Base-by-base conservation (phyloP, 2,888 invertebrate genomes). In the Sminthurinus aureus region DNA sequence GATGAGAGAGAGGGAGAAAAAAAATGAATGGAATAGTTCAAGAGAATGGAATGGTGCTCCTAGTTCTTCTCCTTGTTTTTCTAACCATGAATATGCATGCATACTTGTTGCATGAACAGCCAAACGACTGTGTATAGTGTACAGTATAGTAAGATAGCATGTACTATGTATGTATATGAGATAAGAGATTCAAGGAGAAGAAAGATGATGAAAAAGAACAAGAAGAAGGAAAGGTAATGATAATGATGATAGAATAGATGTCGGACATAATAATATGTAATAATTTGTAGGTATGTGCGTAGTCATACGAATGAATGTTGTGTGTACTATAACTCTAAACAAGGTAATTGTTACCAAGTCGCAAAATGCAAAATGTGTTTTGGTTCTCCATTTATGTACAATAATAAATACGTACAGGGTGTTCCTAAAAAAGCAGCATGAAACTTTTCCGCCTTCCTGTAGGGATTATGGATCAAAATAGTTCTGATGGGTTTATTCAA, bases 1-100 rank as follows among this genome's bases (percentile, higher is more conserved):
- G 69, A 38, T 4, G 38, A 38, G 38, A 38, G 38, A 38, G 38
- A 38, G 38, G 38, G 38, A 38, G 38, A 6, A 38, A 38, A 38
- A 38, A 38, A 79, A 66, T 79, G 79, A 79, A 64, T 77, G 77
- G 77, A 52, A 77, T 64, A 52, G n/a, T 20, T n/a, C 22, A 77
- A 75, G 38, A n/a, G n/a, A n/a, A n/a, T n/a, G n/a, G n/a, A n/a
- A 58, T 58, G 58, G 2, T 58, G 13, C 38, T 38, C 38, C 38
- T 38, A 38, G 38, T 74, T 38, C 38, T 74, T 74, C 26, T 74
- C 26, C 38, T 74, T 74, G 24, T 74, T 74, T 74, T 26, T 74
- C 22, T 71, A 24, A 12, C 12, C 22, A 13, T 71, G 13, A 12
- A 12, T 71, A 71, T 71, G 22, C 71, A 24, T 20, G 24, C 20